Percentiles rank a stretch among this genome's conserved stretches.
Conservation (phyloP, 2,797 vertebrate genomes). For the Naso thynnoides region DNA sequence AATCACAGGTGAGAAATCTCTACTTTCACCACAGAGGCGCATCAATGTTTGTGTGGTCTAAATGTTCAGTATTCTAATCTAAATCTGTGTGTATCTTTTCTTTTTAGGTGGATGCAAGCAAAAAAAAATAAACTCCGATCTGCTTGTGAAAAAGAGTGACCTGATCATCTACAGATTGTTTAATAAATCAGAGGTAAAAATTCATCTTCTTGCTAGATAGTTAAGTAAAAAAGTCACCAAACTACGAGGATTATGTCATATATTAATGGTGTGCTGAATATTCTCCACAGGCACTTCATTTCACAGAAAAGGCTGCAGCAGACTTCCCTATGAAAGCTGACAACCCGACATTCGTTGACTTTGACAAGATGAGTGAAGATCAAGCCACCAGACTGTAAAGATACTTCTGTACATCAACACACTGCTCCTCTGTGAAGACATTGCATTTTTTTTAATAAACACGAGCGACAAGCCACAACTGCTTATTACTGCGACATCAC, state of each 20-base stretch:
- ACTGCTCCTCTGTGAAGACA: not conserved
- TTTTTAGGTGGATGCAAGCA: conserved; percentile 85
- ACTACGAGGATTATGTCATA: not conserved
- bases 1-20: conserved; percentile 78
- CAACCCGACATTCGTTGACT: conserved; percentile 64
- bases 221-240: not conserved
- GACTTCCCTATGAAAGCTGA: conserved; percentile 60
- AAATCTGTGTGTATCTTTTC: not conserved
- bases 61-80: not conserved
- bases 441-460: not conserved
- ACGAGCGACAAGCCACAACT: conserved; percentile 2
- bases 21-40: not conserved
- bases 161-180: conserved; percentile 74
- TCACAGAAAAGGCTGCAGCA: conserved; percentile 57
- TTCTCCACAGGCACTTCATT: conserved; percentile 61
- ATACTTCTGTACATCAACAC: not conserved
- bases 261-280: conserved; percentile 5
- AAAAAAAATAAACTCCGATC: conserved; percentile 67
- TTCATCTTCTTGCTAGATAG: not conserved
- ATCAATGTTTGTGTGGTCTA: too few species aligned
- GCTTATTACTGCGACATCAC: conserved; percentile 5
- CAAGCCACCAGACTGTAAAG: conserved; percentile 77
- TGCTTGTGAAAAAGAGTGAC: conserved; percentile 82
- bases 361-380: conserved; percentile 54
- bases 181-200: conserved; percentile 74